Evolutionary conservation across 2,797 vertebrate species (phyloP).

Genomic region (Trachops cirrhosus): DNA sequence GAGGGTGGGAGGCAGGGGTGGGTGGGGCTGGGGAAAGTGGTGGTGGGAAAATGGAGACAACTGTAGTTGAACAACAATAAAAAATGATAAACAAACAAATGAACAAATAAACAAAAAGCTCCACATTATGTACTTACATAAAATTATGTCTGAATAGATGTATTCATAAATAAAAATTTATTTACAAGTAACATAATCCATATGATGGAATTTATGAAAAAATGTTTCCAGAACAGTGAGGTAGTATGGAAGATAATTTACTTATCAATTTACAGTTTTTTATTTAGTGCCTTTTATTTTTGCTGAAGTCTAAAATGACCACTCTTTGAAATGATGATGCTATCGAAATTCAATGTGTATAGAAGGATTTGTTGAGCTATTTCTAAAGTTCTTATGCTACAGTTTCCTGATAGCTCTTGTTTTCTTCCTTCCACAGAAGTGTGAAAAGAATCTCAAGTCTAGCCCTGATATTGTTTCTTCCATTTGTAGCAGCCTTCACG

Average conservation of each 20-base stretch:
- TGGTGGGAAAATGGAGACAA: too few relatives aligned
- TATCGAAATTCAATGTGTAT: background rate
- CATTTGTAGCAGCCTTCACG: background rate
- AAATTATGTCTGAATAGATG: background rate
- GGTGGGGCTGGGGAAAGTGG: too few relatives aligned
- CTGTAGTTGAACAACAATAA: too few relatives aligned
- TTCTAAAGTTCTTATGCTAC: background rate
- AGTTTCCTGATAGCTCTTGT: background rate
- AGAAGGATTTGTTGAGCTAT: background rate
- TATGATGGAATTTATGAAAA: background rate
- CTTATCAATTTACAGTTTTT: background rate
- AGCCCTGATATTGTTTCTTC: background rate
- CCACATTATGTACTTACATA: background rate
- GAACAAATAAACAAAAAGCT: background rate
- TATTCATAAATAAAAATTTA: background rate
- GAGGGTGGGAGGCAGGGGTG: too few relatives aligned
- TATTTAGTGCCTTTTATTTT: background rate
- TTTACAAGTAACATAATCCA: conserved; percentile 24
- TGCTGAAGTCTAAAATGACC: background rate
- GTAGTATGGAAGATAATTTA: background rate
- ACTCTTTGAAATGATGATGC: background rate
- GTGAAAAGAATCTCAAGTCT: background rate
- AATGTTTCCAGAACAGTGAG: background rate
- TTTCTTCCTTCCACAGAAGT: background rate
- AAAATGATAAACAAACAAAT: background rate